Percentiles rank a stretch among this genome's conserved stretches.
Evolutionary conservation across 2,113 vertebrate genomes (phyloP).

Genomic region (Pangasianodon gigas): DNA sequence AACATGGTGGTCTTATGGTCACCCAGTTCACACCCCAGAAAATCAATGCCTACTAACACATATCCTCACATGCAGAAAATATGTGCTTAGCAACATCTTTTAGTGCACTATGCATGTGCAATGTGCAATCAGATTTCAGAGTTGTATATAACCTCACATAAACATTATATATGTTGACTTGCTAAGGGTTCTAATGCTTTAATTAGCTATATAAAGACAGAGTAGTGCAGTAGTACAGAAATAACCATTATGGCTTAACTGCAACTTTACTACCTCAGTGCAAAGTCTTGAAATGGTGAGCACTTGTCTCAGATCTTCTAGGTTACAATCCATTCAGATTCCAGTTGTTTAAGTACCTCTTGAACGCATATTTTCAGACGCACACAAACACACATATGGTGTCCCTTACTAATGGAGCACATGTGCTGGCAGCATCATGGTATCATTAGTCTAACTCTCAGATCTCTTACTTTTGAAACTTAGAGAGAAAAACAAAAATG

Average conservation of each 20-base stretch:
- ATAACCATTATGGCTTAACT: background rate
- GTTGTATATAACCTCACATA: background rate
- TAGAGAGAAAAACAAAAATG: background rate
- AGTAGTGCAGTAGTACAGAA: background rate
- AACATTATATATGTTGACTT: background rate
- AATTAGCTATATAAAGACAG: background rate
- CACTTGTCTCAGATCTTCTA: background rate
- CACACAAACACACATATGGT: conserved; percentile 10
- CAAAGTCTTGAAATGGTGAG: background rate
- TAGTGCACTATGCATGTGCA: background rate
- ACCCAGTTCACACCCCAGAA: background rate
- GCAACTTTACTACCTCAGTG: background rate
- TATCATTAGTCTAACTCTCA: conserved; percentile 2
- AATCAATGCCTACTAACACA: background rate
- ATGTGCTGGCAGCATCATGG: conserved; percentile 19
- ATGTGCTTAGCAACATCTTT: background rate
- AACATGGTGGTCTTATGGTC: background rate
- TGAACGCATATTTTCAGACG: background rate
- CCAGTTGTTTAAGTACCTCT: background rate
- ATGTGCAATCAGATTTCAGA: background rate
- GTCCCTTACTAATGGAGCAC: background rate
- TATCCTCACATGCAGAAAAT: background rate
- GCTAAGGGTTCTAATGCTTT: background rate
- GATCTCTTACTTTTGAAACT: background rate
- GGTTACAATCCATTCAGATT: background rate